phyloP scores from a whole-genome alignment of 1,140 invertebrate genomes.

The Tribolium madens region DNA sequence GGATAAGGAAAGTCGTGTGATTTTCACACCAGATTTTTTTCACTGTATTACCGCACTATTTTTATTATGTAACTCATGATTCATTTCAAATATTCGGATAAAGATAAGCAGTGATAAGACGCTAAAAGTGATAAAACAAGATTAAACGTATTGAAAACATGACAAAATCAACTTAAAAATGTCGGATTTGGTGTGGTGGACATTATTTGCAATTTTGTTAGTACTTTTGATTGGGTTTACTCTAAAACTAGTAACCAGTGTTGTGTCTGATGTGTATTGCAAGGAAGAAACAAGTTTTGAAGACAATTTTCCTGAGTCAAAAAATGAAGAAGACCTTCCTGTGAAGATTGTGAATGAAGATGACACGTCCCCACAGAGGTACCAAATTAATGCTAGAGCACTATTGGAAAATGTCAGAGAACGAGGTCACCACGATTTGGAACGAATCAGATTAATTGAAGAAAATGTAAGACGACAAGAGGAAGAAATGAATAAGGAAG shows the following conservation, averaged over 20 bases:
- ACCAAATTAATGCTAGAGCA: not conserved
- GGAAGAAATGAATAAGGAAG: not conserved
- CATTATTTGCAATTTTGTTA: slow-evolving; percentile 41
- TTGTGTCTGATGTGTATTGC: slow-evolving; percentile 40
- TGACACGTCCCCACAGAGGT: not conserved
- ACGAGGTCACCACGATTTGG: not conserved
- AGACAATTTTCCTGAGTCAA: too few species aligned
- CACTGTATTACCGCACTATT: too few species aligned
- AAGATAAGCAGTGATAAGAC: not conserved
- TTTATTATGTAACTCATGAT: not conserved
- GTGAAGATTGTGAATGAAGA: not conserved
- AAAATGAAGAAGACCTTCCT: not conserved
- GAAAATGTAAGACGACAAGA: not conserved
- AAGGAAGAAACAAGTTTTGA: not conserved
- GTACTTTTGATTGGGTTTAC: slow-evolving; percentile 44
- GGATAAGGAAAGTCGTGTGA: too few species aligned
- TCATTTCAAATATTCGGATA: not conserved
- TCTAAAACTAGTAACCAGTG: slow-evolving; percentile 39
- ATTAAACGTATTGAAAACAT: not conserved
- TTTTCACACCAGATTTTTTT: too few species aligned
- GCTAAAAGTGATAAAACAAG: not conserved
- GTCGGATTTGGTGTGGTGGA: slow-evolving; percentile 51
- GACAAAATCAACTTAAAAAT: slow-evolving; percentile 2
- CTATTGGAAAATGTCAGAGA: not conserved
- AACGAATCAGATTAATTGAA: not conserved